Evolutionary conservation across 1,140 invertebrate species (phyloP), one percentile per base, ranked within the genome.

Genomic region (Teleopsis dalmanni): DNA sequence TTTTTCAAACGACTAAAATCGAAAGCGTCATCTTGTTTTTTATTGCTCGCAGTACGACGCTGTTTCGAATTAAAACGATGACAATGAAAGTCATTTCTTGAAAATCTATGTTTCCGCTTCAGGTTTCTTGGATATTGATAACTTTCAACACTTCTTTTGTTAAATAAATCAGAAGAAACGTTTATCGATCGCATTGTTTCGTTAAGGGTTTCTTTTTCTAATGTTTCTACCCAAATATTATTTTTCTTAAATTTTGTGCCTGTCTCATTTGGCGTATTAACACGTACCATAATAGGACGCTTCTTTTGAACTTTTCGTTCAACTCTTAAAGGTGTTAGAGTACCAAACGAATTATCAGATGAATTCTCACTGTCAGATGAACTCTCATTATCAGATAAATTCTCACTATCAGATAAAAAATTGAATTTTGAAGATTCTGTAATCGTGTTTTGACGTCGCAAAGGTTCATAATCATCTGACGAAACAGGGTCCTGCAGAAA

Each of bases 121-220:
- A 64, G 47, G 1, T 60, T 54, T 44, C 60, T 62, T 18, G 69
- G n/a, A n/a, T n/a, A 60, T 58, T 79, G 75, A 56, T 82, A 82
- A 64, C 72, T 78, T 54, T 82, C 81, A 2, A 81, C 78, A 59
- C 70, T 76, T 16, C 81, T 70, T 50, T 70, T 66, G 10, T 73
- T 76, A 36, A 74, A 71, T 56, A 73, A 65, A 50, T 67, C 77
- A 36, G 71, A 72, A 3, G 74, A 80, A 11, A 81, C 78, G 52
- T 77, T 76, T 4, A 54, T 47, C n/a, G 33, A 27, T 6, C 76
- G 73, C 57, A 82, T 72, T 49, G 80, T 76, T 62, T 81, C 77
- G 3, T 77, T 76, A 13, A 81, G 58, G 1, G 77, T 73, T 51
- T 82, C 79, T 55, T 82, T 80, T 59, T 81, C 78, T 4, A 79